Evolutionary conservation across 2,113 vertebrate species (phyloP).

Genomic region (Mesoclemmys tuberculata): DNA sequence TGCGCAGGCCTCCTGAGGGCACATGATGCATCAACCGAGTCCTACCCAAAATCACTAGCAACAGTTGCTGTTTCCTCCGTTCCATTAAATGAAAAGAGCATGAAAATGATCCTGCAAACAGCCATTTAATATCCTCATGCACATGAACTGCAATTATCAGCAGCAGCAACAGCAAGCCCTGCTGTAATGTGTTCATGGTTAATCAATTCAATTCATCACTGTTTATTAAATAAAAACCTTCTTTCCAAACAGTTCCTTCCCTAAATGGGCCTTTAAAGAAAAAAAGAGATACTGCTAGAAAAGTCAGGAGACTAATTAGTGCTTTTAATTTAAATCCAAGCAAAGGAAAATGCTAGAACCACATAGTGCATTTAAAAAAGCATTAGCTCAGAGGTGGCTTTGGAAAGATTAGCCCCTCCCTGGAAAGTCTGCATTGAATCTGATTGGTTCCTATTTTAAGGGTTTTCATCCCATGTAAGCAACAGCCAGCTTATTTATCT

Average conservation of each 20-base stretch:
- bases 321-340: slow-evolving; percentile 71
- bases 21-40: slow-evolving; percentile 50
- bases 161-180: slow-evolving; percentile 64
- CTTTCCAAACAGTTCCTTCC: slow-evolving; percentile 72
- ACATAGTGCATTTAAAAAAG: neutral
- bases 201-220: slow-evolving; percentile 81
- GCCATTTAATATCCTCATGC: slow-evolving; percentile 57
- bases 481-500: slow-evolving; percentile 17
- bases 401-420: neutral
- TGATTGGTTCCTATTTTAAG: slow-evolving; percentile 10
- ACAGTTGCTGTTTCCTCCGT: slow-evolving; percentile 51
- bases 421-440: neutral
- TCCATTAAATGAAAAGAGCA: slow-evolving; percentile 57
- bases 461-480: slow-evolving; percentile 42
- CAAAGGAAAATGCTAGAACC: neutral
- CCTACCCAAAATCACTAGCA: slow-evolving; percentile 57
- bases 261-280: slow-evolving; percentile 21
- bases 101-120: slow-evolving; percentile 52
- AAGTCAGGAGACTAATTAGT: slow-evolving; percentile 56
- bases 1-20: slow-evolving; percentile 64
- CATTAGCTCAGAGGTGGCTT: neutral
- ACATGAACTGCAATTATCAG: slow-evolving; percentile 62
- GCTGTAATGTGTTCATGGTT: slow-evolving; percentile 71
- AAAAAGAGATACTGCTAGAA: slow-evolving; percentile 9
- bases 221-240: slow-evolving; percentile 83